These are phyloP conservation scores for Pseudopleuronectes americanus DNA, from an alignment of 2,797 vertebrate species.

Conservation along the genomic window DNA sequence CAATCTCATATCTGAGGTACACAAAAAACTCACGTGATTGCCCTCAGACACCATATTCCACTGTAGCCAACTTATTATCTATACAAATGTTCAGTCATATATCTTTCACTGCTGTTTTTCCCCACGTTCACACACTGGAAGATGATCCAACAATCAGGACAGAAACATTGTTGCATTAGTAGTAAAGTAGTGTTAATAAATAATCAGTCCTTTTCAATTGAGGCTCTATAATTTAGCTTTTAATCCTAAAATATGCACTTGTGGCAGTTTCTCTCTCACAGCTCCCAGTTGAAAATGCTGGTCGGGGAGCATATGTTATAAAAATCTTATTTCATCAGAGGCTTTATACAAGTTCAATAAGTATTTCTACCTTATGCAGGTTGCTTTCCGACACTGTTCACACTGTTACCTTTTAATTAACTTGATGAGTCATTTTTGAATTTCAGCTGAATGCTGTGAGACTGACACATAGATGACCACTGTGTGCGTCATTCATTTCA, in stretches of 20 bases:
- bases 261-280: background rate
- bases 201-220: background rate
- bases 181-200: no score
- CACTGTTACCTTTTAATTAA: background rate
- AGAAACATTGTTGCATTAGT: no score
- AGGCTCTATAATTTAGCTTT: background rate
- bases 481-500: background rate
- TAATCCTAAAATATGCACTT: background rate
- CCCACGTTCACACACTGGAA: no score
- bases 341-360: background rate
- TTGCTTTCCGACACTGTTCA: background rate
- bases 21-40: no score
- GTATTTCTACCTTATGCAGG: background rate
- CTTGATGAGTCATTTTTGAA: background rate
- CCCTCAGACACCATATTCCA: no score
- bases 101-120: no score
- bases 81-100: no score
- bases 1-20: no score
- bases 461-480: background rate
- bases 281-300: no score
- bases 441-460: background rate
- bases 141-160: no score
- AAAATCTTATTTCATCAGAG: background rate
- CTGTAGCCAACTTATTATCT: no score
- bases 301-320: no score